These are phyloP conservation scores for Hydrozoanthus gracilis DNA, from an alignment of 92 coral and sea anemone species.

Conservation along the genomic window DNA sequence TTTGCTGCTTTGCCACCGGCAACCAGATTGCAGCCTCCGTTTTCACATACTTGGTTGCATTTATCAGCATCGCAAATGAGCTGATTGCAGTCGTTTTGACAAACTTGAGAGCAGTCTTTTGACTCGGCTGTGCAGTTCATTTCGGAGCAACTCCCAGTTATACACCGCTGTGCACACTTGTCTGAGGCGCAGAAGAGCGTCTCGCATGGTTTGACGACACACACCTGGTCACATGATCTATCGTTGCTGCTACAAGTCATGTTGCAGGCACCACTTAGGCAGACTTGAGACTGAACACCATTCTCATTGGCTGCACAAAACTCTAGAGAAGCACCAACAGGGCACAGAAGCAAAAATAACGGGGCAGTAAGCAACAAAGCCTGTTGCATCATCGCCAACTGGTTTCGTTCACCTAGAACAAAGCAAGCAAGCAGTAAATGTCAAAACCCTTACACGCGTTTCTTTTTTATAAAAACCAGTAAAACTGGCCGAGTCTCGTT, in stretches of 20 bases:
- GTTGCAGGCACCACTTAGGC: not conserved
- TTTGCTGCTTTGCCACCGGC: slow-evolving; percentile 3
- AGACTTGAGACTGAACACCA: slow-evolving; percentile 21
- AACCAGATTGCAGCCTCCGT: slow-evolving; percentile 10
- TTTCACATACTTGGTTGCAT: slow-evolving; percentile 12
- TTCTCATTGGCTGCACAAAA: slow-evolving; percentile 10
- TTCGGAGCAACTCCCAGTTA: not conserved
- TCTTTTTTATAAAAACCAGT: no score
- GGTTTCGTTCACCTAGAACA: no score
- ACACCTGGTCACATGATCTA: slow-evolving; percentile 27
- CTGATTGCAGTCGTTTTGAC: slow-evolving; percentile 1
- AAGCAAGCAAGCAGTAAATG: no score
- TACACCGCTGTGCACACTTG: slow-evolving; percentile 32
- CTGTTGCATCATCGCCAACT: no score
- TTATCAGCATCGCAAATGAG: slow-evolving; percentile 3
- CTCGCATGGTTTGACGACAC: slow-evolving; percentile 16
- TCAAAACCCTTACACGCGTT: no score
- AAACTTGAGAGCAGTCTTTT: slow-evolving; percentile 11
- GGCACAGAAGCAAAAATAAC: no score
- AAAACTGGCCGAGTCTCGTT: no score
- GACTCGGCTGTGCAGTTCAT: not conserved
- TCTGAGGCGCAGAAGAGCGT: slow-evolving; percentile 16
- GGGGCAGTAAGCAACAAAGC: no score
- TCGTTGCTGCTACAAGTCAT: slow-evolving; percentile 8
- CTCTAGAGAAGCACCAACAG: not conserved